Percentiles rank a stretch among this genome's conserved stretches.
Conservation (phyloP, 2,797 vertebrate genomes). For the Channa striata region DNA sequence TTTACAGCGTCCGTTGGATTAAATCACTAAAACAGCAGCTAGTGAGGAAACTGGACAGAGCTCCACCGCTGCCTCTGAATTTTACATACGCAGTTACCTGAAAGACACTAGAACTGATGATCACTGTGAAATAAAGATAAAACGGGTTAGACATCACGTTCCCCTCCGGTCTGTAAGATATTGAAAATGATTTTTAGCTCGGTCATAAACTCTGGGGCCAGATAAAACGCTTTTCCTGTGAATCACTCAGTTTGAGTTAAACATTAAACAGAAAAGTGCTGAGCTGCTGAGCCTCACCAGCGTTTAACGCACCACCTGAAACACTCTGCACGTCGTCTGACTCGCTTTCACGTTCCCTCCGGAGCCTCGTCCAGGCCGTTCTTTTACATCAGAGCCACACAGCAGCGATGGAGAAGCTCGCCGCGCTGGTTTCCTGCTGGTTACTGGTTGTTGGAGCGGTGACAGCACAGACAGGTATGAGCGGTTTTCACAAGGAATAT, state of each 20-base stretch:
- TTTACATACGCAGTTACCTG: too few relatives aligned
- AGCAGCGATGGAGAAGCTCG: conserved; percentile 54
- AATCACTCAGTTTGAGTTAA: conserved; percentile 29
- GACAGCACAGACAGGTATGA: conserved; percentile 86
- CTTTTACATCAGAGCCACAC: neutral
- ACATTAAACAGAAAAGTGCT: conserved; percentile 30
- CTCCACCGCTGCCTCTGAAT: too few relatives aligned
- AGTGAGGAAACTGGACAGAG: too few relatives aligned
- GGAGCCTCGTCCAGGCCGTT: neutral
- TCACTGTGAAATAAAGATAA: too few relatives aligned
- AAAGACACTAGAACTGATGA: too few relatives aligned
- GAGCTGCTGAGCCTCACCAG: conserved; percentile 8
- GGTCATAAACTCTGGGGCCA: conserved; percentile 8
- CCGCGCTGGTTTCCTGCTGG: conserved; percentile 62
- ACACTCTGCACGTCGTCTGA: too few relatives aligned
- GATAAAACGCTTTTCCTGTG: conserved; percentile 8
- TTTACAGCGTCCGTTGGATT: too few relatives aligned
- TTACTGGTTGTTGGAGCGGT: conserved; percentile 58
- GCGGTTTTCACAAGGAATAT: neutral
- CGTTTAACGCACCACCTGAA: conserved; percentile 1
- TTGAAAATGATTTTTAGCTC: neutral
- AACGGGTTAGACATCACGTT: too few relatives aligned
- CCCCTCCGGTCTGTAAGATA: too few relatives aligned
- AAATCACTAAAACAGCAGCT: too few relatives aligned
- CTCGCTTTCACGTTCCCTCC: too few relatives aligned